A percentile compares a stretch with the other conserved stretches of the same genome.
These are phyloP conservation scores for Gryllus longicercus DNA, from an alignment of 2,888 invertebrate species.

Conservation along the genomic window DNA sequence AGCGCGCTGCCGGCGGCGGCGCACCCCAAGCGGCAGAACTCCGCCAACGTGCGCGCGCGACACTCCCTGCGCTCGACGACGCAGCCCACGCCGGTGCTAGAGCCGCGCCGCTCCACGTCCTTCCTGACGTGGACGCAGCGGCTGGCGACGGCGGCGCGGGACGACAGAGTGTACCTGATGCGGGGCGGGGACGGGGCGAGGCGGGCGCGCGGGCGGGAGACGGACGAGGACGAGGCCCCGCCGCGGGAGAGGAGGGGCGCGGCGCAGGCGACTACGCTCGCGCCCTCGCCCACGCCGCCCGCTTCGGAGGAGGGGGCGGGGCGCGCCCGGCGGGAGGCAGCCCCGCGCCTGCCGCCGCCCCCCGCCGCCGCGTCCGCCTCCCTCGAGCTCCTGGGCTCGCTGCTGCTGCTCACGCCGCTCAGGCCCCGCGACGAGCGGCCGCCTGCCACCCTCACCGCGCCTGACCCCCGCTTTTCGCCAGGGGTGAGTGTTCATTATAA, in stretches of 20 bases:
- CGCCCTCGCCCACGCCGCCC: too few species aligned
- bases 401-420: neutral
- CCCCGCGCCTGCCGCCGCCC: neutral
- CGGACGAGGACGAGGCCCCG: too few species aligned
- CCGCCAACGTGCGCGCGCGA: neutral
- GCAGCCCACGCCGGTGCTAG: neutral
- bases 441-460: neutral
- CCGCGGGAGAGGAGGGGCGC: too few species aligned
- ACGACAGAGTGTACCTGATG: too few species aligned
- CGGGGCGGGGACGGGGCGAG: too few species aligned
- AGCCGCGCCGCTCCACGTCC: too few species aligned
- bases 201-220: too few species aligned
- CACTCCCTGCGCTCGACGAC: neutral
- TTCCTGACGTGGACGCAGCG: too few species aligned
- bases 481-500: neutral
- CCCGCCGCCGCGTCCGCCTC: neutral
- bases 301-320: too few species aligned
- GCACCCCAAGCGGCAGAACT: neutral
- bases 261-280: too few species aligned
- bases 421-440: neutral
- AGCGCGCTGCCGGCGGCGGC: neutral
- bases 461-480: neutral
- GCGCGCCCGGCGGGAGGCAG: neutral
- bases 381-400: neutral
- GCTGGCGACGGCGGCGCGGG: too few species aligned